Evolutionary conservation across 37 sponge, comb jelly and placozoan species (phyloP).

Genomic region (Theonella swinhoei): DNA sequence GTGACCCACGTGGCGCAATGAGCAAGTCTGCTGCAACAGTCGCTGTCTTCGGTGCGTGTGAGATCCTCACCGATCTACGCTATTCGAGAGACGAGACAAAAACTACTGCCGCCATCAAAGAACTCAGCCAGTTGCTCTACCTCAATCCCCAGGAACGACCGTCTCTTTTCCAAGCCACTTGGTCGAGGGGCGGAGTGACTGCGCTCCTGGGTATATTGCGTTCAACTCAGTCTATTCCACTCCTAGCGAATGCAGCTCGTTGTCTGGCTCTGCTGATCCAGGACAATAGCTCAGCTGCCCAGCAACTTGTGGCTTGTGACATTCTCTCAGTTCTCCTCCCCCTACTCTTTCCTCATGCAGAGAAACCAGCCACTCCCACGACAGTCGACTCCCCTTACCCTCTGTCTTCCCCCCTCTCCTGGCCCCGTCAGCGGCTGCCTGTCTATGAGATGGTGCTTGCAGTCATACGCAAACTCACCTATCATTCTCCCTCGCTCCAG

Average conservation of each 20-base stretch:
- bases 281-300: constrained; percentile 27
- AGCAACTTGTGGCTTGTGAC: constrained; percentile 6
- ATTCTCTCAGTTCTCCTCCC: constrained; percentile 16
- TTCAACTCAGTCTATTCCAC: not conserved
- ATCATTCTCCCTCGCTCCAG: constrained; percentile 21
- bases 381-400: not conserved
- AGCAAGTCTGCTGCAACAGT: not conserved
- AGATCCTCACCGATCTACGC: constrained; percentile 11
- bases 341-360: constrained; percentile 4
- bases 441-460: constrained; percentile 42
- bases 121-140: not conserved
- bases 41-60: not conserved
- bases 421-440: constrained; percentile 18
- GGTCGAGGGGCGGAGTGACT: constrained; percentile 7
- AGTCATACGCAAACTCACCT: constrained; percentile 52
- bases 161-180: not conserved
- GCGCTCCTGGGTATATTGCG: constrained; percentile 50
- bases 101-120: not conserved
- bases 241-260: constrained; percentile 12
- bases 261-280: constrained; percentile 22
- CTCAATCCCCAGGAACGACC: not conserved
- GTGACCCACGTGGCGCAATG: not conserved
- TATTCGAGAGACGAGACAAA: constrained; percentile 2
- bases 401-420: not conserved
- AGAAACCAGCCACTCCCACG: not conserved